Base-by-base conservation (phyloP, 2,888 invertebrate species). In the Torymus aiolomorphi region DNA sequence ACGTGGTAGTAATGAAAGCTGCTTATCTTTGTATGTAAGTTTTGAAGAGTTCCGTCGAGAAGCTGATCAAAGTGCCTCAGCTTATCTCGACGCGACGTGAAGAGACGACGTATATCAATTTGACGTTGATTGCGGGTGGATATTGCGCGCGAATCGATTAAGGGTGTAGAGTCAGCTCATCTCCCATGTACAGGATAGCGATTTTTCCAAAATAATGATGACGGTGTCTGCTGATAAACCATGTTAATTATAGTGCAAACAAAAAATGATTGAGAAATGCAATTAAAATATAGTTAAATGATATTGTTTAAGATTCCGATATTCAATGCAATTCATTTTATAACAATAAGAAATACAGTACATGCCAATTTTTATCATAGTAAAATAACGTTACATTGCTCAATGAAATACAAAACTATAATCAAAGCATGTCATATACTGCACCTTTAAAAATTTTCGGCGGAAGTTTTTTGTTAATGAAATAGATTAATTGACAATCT, bases 161-260 rank as follows among this genome's bases (percentile, higher is more conserved):
- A 57, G n/a, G 51, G 42, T 65, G 57, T 63, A 66, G 51, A 67
- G 56, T 74, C 57, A 66, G 66, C 59, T 65, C n/a, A 51, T 66
- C 12, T n/a, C 3, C 12, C 13, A 42, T 16, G 51, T 42, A 42
- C 59, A 5, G 16, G 51, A 8, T 66, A 67, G 67, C 24, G 52
- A 51, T 67, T 75, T 74, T 54, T 69, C 14, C 51, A n/a, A 51
- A 24, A 72, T 62, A 72, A 52, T 62, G 62, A 24, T 24, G 52
- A 16, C 24, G 52, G 5, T 10, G 52, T 24, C 11, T 61, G 16
- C 66, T 51, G 16, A 51, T 16, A 13, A 49, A 52, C 51, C 52
- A 42, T 42, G 42, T 42, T 42, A 42, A 42, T 42, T 42, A 42
- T 42, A 42, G 42, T 42, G 42, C 42, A 42, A 31, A 20, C 1